phyloP scores from a whole-genome alignment of 2,113 vertebrate genomes.

The Trinectes maculatus region DNA sequence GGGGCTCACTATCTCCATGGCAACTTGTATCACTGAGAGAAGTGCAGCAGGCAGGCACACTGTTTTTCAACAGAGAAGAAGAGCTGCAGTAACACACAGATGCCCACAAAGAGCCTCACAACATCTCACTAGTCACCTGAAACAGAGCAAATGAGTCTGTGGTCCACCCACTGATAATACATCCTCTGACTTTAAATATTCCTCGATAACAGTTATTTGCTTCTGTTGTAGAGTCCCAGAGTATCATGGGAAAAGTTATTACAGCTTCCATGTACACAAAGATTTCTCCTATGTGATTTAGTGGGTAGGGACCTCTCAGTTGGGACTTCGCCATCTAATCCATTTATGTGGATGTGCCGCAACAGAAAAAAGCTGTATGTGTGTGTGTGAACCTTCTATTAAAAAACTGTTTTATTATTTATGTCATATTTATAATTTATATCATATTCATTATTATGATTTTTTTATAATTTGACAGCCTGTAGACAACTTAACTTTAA shows the following conservation, averaged over 20 bases:
- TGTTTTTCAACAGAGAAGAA: conserved; percentile 59
- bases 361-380: not conserved
- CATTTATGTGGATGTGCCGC: conserved; percentile 16
- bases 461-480: not conserved
- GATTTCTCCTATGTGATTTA: conserved; percentile 49
- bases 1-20: conserved; percentile 77
- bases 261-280: conserved; percentile 55
- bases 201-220: conserved; percentile 38
- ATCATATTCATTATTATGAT: not conserved
- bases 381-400: conserved; percentile 5
- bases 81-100: conserved; percentile 57
- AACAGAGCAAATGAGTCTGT: conserved; percentile 32
- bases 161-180: conserved; percentile 25
- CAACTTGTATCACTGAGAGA: conserved; percentile 66
- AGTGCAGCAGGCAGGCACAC: conserved; percentile 56
- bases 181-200: conserved; percentile 40
- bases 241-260: conserved; percentile 59
- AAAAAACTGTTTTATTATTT: conserved; percentile 10
- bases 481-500: too few relatives aligned
- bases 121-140: conserved; percentile 41
- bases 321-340: conserved; percentile 29
- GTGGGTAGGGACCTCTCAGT: conserved; percentile 36
- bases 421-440: too few relatives aligned
- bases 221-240: conserved; percentile 25
- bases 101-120: conserved; percentile 54